Evolutionary conservation across 2,113 vertebrate genomes (phyloP).

Genomic region (Oryzias javanicus): DNA sequence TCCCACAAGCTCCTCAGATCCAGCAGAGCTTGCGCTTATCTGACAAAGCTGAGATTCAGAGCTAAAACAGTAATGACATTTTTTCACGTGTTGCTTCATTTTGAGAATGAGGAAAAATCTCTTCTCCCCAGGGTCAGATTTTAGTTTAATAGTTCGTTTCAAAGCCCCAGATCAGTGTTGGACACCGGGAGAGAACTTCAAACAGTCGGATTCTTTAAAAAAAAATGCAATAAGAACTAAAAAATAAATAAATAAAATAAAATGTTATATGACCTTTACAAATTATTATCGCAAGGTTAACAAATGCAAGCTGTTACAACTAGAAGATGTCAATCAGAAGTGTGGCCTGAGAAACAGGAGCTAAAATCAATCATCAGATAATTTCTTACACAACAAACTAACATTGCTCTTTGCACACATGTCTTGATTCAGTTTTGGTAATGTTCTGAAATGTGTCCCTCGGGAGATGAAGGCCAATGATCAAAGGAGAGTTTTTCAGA

Average conservation of each 20-base stretch:
- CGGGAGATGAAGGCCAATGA: no score
- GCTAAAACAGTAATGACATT: conserved; percentile 8
- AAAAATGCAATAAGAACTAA: not conserved
- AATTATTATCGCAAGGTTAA: not conserved
- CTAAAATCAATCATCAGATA: no score
- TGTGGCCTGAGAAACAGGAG: no score
- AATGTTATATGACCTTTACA: not conserved
- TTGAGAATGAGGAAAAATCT: conserved; percentile 1
- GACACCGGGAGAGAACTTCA: not conserved
- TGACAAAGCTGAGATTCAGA: conserved; percentile 10
- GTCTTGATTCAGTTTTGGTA: no score
- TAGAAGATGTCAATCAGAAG: no score
- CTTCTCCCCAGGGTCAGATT: not conserved
- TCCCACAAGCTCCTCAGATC: not conserved
- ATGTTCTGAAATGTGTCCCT: no score
- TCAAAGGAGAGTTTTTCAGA: no score
- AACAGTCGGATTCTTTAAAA: not conserved
- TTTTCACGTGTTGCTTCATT: not conserved
- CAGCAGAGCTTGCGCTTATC: not conserved
- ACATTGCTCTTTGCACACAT: no score
- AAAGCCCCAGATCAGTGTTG: not conserved
- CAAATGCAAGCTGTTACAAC: no score
- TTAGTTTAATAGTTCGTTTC: not conserved
- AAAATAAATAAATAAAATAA: no score
- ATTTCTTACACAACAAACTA: no score